Evolutionary conservation across 2,113 vertebrate genomes (phyloP).

Genomic region (Anhinga anhinga): DNA sequence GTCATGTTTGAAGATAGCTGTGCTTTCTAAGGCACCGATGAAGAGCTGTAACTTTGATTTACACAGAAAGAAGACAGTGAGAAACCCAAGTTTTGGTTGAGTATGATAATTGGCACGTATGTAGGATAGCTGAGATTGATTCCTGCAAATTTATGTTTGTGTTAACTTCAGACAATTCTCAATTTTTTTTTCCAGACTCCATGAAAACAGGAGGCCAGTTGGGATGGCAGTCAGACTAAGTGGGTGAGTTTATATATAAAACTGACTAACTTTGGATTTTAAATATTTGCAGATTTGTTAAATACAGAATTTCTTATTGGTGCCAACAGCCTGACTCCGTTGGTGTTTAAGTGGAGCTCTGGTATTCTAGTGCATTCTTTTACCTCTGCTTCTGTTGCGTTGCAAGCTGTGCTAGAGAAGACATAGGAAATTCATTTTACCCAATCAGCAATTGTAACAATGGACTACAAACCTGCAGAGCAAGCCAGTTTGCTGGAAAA

Average conservation of each 20-base stretch:
- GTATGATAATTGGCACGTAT: rapidly evolving
- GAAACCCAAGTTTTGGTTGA: background rate
- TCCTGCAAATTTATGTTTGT: background rate
- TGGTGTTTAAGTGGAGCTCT: constrained; percentile 70
- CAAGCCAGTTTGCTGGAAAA: constrained; percentile 69
- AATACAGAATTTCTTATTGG: constrained; percentile 67
- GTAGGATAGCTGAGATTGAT: background rate
- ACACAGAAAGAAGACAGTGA: background rate
- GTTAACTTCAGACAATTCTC: constrained; percentile 17
- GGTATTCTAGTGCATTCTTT: constrained; percentile 71
- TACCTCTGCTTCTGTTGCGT: constrained; percentile 68
- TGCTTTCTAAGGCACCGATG: background rate
- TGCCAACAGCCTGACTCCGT: constrained; percentile 70
- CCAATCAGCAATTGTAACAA: constrained; percentile 68
- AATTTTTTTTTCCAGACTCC: background rate
- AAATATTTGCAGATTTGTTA: constrained; percentile 61
- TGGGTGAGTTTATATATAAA: constrained; percentile 59
- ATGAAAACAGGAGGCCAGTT: constrained; percentile 36
- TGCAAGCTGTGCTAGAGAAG: constrained; percentile 70
- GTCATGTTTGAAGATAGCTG: background rate
- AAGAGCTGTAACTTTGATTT: background rate
- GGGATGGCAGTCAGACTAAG: constrained; percentile 38
- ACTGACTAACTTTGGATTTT: constrained; percentile 43
- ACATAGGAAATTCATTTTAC: constrained; percentile 67
- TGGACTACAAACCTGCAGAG: constrained; percentile 68